Evolutionary conservation across 2,888 invertebrate genomes (phyloP).

Genomic region (Netelia melanura): DNA sequence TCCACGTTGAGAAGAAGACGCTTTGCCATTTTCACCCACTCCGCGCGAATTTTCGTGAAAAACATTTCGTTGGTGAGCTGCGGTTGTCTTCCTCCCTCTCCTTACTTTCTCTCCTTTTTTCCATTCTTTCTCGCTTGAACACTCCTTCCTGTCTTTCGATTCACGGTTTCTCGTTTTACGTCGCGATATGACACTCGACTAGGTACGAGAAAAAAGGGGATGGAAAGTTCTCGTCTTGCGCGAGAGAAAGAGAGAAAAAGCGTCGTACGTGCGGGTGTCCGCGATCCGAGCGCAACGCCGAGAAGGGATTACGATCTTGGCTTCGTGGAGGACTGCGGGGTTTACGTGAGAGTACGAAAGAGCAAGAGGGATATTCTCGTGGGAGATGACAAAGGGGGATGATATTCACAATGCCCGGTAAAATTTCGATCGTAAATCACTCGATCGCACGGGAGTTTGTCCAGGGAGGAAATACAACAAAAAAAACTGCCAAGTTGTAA

Average conservation of each 20-base stretch:
- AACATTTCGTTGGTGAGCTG: background rate
- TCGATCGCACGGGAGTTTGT: slow-evolving; percentile 33
- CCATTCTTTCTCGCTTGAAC: background rate
- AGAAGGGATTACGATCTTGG: slow-evolving; percentile 5
- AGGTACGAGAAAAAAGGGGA: background rate
- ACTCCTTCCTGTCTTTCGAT: slow-evolving; percentile 2
- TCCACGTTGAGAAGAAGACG: background rate
- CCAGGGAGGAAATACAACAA: background rate
- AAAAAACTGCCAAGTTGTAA: slow-evolving; percentile 25
- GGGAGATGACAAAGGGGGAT: slow-evolving; percentile 35
- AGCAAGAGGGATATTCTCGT: background rate
- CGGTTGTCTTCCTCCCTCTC: background rate
- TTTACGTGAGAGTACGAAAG: slow-evolving; percentile 1
- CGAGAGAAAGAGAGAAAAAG: background rate
- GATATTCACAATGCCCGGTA: slow-evolving; percentile 30
- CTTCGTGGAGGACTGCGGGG: slow-evolving; percentile 6
- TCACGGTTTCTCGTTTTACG: slow-evolving; percentile 3
- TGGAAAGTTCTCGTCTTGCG: background rate
- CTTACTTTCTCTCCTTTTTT: background rate
- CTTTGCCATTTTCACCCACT: slow-evolving; percentile 19
- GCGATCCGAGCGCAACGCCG: slow-evolving; percentile 2
- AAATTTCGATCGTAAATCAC: slow-evolving; percentile 65
- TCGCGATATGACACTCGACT: background rate
- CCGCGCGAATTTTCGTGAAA: background rate
- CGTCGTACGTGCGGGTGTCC: slow-evolving; percentile 2